A percentile compares a stretch with the other conserved stretches of the same genome.
Conservation (phyloP, 2,888 invertebrate species). For the Malthinus flaveolus region DNA sequence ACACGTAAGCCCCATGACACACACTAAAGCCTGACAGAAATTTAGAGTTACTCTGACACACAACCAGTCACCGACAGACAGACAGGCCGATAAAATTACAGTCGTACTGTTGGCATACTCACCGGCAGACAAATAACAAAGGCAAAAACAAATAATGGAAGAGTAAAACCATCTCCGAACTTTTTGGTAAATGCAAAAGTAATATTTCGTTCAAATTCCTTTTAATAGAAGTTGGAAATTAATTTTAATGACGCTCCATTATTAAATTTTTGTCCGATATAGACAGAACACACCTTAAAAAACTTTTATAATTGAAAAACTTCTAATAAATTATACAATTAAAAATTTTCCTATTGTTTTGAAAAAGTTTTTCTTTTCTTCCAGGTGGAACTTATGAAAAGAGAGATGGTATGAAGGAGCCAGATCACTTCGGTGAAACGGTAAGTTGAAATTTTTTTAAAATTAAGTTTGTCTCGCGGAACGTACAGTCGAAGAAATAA, state of each 20-base stretch:
- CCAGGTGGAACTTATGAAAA: slow-evolving; percentile 71
- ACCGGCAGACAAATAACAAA: too few relatives aligned
- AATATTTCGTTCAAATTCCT: background rate
- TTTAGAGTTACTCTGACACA: too few relatives aligned
- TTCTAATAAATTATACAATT: slow-evolving; percentile 1
- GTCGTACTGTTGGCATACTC: too few relatives aligned
- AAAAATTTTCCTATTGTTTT: slow-evolving; percentile 4
- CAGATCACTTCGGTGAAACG: slow-evolving; percentile 81
- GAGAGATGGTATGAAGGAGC: slow-evolving; percentile 88
- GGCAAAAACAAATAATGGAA: too few relatives aligned
- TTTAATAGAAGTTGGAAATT: background rate
- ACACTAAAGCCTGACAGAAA: too few relatives aligned
- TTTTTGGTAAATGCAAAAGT: background rate
- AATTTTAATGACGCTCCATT: slow-evolving; percentile 3
- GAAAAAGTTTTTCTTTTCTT: slow-evolving; percentile 53
- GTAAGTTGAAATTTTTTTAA: slow-evolving; percentile 57
- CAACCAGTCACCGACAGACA: too few relatives aligned
- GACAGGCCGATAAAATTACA: too few relatives aligned
- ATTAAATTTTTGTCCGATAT: background rate
- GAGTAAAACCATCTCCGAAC: too few relatives aligned
- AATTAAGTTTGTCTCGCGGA: background rate
- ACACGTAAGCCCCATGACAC: too few relatives aligned
- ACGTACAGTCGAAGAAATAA: too few relatives aligned
- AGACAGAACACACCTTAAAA: background rate
- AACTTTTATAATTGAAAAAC: slow-evolving; percentile 6